These are phyloP conservation scores for Clarias laeviceps DNA, from an alignment of 2,797 vertebrate genomes.

Conservation along the genomic window DNA sequence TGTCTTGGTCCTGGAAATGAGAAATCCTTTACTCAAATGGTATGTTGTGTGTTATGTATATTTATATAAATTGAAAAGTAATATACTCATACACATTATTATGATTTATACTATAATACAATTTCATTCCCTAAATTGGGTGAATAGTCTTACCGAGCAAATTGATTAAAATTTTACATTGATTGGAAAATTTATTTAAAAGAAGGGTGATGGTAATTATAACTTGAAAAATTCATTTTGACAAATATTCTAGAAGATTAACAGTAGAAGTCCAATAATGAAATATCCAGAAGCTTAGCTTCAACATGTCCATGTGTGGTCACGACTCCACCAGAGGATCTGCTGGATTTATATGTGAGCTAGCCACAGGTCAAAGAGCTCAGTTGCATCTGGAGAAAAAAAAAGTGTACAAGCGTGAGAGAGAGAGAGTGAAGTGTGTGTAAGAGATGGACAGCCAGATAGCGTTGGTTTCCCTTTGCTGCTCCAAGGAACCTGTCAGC, in stretches of 20 bases:
- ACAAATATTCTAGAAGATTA: neutral
- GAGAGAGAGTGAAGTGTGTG: conserved; percentile 1
- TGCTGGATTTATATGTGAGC: conserved; percentile 46
- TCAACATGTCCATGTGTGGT: conserved; percentile 44
- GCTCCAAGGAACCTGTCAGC: conserved; percentile 28
- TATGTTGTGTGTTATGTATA: neutral
- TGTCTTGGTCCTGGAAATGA: neutral
- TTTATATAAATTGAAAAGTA: neutral
- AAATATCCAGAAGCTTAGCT: neutral
- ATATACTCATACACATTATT: neutral
- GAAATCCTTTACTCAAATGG: neutral
- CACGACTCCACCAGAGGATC: conserved; percentile 20
- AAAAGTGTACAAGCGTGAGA: neutral
- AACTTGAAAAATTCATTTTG: neutral
- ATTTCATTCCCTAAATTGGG: neutral
- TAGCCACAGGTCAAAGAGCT: conserved; percentile 50
- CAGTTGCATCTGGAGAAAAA: conserved; percentile 2
- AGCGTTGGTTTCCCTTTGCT: conserved; percentile 16
- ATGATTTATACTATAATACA: too few species aligned
- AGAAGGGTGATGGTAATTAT: neutral
- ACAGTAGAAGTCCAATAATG: neutral
- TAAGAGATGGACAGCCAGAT: neutral
- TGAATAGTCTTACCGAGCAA: neutral
- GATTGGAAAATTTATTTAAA: neutral
- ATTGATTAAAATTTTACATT: too few species aligned